A percentile compares a stretch with the other conserved stretches of the same genome.
Evolutionary conservation across 2,888 invertebrate genomes (phyloP).

Genomic region (Cerceris ruficornis): DNA sequence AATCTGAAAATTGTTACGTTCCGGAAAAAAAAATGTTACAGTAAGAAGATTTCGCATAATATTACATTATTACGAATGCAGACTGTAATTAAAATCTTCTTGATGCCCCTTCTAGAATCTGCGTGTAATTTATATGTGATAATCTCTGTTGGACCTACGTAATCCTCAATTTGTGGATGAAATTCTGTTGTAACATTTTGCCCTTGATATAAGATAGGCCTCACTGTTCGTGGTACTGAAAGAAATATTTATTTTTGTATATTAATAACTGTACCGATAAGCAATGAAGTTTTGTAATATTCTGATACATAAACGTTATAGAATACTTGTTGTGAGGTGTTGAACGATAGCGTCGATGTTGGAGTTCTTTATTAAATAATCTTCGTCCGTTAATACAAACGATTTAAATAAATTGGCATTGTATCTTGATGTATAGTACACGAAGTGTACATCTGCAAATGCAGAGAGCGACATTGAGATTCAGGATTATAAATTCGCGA

Average conservation of each 20-base stretch:
- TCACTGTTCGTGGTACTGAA: constrained; percentile 70
- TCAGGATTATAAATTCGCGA: neutral
- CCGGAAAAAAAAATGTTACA: neutral
- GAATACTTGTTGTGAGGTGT: constrained; percentile 60
- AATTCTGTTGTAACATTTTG: constrained; percentile 56
- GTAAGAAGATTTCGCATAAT: neutral
- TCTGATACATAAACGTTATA: no score
- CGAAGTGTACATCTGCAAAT: constrained; percentile 69
- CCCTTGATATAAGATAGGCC: constrained; percentile 55
- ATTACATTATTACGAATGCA: constrained; percentile 21
- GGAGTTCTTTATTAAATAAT: constrained; percentile 65
- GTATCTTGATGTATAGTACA: constrained; percentile 68
- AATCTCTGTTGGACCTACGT: constrained; percentile 83
- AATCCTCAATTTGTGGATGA: constrained; percentile 84
- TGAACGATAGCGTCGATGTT: constrained; percentile 64
- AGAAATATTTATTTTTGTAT: constrained; percentile 11
- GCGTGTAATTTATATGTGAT: constrained; percentile 83
- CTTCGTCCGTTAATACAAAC: constrained; percentile 69
- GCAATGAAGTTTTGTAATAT: no score
- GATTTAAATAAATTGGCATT: constrained; percentile 60
- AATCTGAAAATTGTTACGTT: constrained; percentile 46
- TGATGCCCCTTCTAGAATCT: constrained; percentile 65
- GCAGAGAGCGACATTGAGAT: constrained; percentile 3
- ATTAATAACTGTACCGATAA: neutral
- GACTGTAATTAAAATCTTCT: constrained; percentile 66